Evolutionary conservation across 2,888 invertebrate genomes (phyloP), one percentile per base, ranked within the genome.

Genomic region (Aporophyla nigra): DNA sequence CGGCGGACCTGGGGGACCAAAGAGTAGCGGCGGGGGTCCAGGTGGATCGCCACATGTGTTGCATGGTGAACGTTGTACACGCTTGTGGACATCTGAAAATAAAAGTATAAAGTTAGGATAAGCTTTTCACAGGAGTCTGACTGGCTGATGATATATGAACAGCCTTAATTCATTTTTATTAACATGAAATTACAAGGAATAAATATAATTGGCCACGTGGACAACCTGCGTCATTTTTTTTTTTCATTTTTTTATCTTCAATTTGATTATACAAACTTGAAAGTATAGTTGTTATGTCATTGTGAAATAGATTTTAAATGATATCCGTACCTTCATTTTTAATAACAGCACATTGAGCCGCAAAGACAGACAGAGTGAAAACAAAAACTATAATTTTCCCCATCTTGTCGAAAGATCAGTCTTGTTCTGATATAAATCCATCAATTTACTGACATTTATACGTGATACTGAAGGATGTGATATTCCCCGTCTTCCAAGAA

Each of bases 401-500:
- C 80, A 85, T 87, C 87, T 88, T 89, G 77, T 80, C 84, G 90
- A 92, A 90, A 71, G 83, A 78, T 81, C 88, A 71, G 82, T 83
- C 76, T 84, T 73, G 87, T 85, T 93, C 88, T 94, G 92, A 90
- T 65, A 27, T 40, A 61, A 78, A 75, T 66, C 71, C 56, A 71
- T 58, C 33, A 74, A 75, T 65, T 61, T 65, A 76, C 86, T 71
- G 69, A 86, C 88, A 91, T 94, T 91, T 95, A 95, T 95, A 95
- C 77, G 86, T 87, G 82, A 85, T 83, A 78, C 70, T 84, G 58
- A n/a, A 85, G 83, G 86, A 86, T 85, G 83, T 82, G 74, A 78
- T 78, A 82, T 83, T 89, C 88, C 72, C 74, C 78, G 71, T 78
- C 80, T 94, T 94, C 95, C 87, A 86, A 92, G 94, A 94, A 95